A percentile compares a stretch with the other conserved stretches of the same genome.
Conservation (phyloP, 1,140 invertebrate genomes). For the Holotrichia oblita region DNA sequence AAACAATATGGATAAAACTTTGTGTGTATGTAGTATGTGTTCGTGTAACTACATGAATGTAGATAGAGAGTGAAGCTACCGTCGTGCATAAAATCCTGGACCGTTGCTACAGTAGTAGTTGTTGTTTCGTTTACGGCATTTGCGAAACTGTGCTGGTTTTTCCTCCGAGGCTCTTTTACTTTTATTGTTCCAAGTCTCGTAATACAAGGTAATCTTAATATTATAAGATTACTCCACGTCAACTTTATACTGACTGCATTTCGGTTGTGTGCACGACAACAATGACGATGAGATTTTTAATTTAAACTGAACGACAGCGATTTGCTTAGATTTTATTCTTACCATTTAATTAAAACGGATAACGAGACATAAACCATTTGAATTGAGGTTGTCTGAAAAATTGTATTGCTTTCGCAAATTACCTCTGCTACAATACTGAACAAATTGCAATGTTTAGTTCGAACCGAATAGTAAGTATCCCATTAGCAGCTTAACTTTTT, state of each 20-base stretch:
- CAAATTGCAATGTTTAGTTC: neutral
- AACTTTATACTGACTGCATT: neutral
- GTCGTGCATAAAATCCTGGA: neutral
- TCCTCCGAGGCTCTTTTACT: conserved; percentile 21
- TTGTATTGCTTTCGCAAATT: neutral
- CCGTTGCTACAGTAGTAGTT: neutral
- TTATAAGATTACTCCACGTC: conserved; percentile 30
- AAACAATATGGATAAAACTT: conserved; percentile 9
- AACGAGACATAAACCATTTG: neutral
- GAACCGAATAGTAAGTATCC: neutral
- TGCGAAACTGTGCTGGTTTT: neutral
- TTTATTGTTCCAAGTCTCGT: conserved; percentile 10
- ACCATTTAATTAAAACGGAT: neutral
- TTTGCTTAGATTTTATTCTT: conserved; percentile 6
- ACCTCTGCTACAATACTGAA: neutral
- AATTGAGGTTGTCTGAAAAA: conserved; percentile 15
- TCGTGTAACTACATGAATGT: neutral
- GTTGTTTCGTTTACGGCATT: conserved; percentile 17
- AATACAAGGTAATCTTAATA: conserved; percentile 28
- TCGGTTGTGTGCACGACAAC: neutral
- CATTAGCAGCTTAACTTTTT: too few relatives aligned
- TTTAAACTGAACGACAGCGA: neutral
- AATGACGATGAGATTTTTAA: neutral
- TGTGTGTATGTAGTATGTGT: neutral
- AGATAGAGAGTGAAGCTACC: neutral